Base-by-base conservation (phyloP, 2,113 vertebrate species). In the Condylura cristata region DNA sequence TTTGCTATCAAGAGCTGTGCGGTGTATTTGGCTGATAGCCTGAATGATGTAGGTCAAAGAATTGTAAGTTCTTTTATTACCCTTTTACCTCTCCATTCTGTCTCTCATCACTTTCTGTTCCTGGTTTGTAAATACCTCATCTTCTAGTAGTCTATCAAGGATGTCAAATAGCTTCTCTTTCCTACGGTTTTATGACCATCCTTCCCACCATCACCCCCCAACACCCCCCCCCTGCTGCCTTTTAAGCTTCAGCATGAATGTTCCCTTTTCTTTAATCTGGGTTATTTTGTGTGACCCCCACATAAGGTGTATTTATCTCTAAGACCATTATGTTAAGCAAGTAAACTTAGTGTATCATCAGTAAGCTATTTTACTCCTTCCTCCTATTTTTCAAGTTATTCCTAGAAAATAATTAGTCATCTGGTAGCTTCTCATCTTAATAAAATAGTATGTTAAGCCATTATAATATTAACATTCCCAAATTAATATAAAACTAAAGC, bases 391-490 rank as follows among this genome's bases (percentile, higher is more conserved):
- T 65, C 20, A 79, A 61, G 18, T 39, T 71, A 66, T 78, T 68
- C 66, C 44, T 61, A 85, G 79, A 84, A 95, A 82, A 91, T 80
- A 46, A 72, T 46, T 60, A 84, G 32, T 72, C 30, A 46, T 34
- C 58, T 63, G 37, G 22, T 80, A 37, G 75, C 32, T 70, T 68
- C 60, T 63, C 32, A 65, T 44, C 44, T 90, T 82, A 71, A 51
- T 76, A 74, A 85, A 85, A 39, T 60, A 34, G 34, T 41, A 78
- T 28, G 24, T 30, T 6, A 11, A 58, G n/a, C 66, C 2, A 20
- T 7, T 34, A 26, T 26, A 65, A 72, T 32, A 41, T 51, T 65
- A 75, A 51, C 30, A 58, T 22, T 89, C 81, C 53, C 28, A 89
- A 58, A 41, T 82, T 34, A 72, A 17, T 81, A 17, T 34, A 7